Conservation (phyloP, 2,888 invertebrate species). For the Odontomyia ornata region DNA sequence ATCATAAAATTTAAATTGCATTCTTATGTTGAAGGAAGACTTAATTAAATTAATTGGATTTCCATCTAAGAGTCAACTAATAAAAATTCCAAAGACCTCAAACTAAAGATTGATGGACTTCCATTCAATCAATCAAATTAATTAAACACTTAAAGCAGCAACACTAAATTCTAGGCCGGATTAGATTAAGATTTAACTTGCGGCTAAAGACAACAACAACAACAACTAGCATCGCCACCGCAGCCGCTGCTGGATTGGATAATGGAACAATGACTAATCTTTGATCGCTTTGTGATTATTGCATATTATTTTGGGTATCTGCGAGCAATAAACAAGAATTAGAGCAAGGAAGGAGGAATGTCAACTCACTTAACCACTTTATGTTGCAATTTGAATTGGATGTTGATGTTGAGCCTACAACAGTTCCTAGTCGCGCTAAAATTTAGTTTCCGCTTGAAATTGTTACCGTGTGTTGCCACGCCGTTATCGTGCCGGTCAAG, state of each 20-base stretch:
- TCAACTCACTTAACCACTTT: neutral
- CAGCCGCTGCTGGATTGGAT: neutral
- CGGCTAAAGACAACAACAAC: neutral
- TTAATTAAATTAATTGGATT: no score
- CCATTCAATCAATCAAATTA: no score
- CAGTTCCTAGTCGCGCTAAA: neutral
- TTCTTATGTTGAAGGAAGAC: no score
- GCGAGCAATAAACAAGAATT: conserved; percentile 29
- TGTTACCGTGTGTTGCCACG: neutral
- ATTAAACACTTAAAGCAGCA: neutral
- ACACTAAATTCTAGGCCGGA: neutral
- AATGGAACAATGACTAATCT: conserved; percentile 27
- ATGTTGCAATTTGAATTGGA: neutral
- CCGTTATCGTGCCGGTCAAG: neutral
- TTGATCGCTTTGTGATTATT: conserved; percentile 18
- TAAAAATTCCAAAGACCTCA: no score
- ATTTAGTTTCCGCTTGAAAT: conserved; percentile 19
- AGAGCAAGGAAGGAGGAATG: conserved; percentile 19
- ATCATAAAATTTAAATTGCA: no score
- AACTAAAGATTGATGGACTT: no score
- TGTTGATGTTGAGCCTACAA: neutral
- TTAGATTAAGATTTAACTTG: neutral
- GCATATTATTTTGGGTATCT: conserved; percentile 19
- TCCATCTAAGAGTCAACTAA: no score
- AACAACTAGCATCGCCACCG: neutral